These are phyloP conservation scores for Atta texana DNA, from an alignment of 1,140 invertebrate genomes.

Conservation along the genomic window DNA sequence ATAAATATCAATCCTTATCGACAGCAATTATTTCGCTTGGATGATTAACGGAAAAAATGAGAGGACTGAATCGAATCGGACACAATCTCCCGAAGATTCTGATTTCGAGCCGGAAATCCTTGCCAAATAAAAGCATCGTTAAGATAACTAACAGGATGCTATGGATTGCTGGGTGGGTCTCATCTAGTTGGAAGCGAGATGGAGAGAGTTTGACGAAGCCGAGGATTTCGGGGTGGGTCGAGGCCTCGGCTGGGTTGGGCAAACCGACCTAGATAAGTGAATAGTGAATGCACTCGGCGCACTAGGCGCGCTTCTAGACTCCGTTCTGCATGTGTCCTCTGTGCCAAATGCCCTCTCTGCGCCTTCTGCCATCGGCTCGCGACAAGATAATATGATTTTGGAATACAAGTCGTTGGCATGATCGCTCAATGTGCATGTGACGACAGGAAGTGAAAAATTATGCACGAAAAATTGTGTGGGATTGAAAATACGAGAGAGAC, in stretches of 20 bases:
- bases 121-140: constrained; percentile 50
- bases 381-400: constrained; percentile 58
- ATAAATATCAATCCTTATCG: constrained; percentile 25
- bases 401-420: constrained; percentile 58
- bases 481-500: background rate
- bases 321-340: constrained; percentile 25
- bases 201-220: constrained; percentile 61
- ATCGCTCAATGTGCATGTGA: constrained; percentile 11
- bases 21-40: constrained; percentile 6
- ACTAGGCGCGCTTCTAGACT: constrained; percentile 46
- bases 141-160: constrained; percentile 50
- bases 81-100: constrained; percentile 36
- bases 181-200: background rate
- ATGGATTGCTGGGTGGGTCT: constrained; percentile 10
- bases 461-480: background rate
- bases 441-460: background rate
- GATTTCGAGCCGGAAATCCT: constrained; percentile 15
- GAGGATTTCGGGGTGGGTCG: constrained; percentile 69
- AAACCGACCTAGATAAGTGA: constrained; percentile 77
- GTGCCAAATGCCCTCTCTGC: constrained; percentile 31
- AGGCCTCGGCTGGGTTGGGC: constrained; percentile 72
- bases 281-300: constrained; percentile 71
- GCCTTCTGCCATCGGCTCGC: background rate
- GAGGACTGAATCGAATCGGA: background rate
- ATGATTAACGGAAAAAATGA: constrained; percentile 11